Evolutionary conservation across 1,140 invertebrate genomes (phyloP).

Genomic region (Meloidogyne hapla): DNA sequence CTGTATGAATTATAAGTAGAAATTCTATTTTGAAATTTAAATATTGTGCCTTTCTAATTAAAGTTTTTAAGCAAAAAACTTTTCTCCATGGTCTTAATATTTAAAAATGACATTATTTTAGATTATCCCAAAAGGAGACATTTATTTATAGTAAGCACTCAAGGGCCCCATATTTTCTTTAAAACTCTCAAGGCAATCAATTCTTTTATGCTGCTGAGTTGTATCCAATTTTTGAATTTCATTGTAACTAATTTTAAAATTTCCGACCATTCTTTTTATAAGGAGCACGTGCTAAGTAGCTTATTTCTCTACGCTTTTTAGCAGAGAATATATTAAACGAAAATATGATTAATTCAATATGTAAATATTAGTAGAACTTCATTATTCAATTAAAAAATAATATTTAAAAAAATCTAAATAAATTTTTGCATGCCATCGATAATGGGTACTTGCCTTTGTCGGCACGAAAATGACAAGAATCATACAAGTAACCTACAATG

Average conservation of each 20-base stretch:
- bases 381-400: background rate
- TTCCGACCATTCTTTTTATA: background rate
- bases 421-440: conserved; percentile 6
- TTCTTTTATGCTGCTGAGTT: background rate
- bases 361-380: background rate
- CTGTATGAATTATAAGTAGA: no score
- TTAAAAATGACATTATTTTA: background rate
- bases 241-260: background rate
- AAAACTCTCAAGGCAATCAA: background rate
- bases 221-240: background rate
- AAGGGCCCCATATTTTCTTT: background rate
- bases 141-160: no score
- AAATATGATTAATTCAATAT: background rate
- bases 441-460: conserved; percentile 1
- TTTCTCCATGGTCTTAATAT: no score
- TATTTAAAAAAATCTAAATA: background rate
- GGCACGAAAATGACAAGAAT: background rate
- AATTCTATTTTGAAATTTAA: no score
- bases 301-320: no score
- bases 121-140: background rate
- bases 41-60: no score
- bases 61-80: no score
- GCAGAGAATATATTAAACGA: background rate
- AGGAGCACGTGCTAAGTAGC: no score
- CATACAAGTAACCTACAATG: background rate